These are phyloP conservation scores for Mesorhabditis belari DNA, from an alignment of 2,888 invertebrate genomes.

Conservation along the genomic window DNA sequence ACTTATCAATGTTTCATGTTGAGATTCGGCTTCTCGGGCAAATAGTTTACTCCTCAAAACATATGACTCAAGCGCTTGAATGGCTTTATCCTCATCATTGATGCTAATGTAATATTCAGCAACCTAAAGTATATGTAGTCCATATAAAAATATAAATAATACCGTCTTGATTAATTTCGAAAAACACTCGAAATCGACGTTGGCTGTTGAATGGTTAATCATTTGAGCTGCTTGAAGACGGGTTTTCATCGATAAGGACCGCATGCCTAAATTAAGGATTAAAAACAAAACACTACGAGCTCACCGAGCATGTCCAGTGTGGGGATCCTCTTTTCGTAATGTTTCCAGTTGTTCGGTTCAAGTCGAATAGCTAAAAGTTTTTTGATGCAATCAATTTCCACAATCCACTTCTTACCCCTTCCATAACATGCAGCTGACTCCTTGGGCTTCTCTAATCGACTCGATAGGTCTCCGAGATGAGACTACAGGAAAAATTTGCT, in stretches of 20 bases:
- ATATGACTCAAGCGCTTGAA: constrained; percentile 39
- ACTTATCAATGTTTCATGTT: constrained; percentile 36
- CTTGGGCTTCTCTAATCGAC: constrained; percentile 29
- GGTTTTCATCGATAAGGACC: constrained; percentile 41
- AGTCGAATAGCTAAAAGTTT: constrained; percentile 37
- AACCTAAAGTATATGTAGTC: constrained; percentile 15
- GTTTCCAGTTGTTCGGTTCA: constrained; percentile 36
- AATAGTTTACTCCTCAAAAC: constrained; percentile 41
- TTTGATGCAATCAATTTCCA: no score
- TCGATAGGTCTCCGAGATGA: constrained; percentile 40
- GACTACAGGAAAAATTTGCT: no score
- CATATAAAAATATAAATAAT: constrained; percentile 2
- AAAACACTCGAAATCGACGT: constrained; percentile 42
- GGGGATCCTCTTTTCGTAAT: constrained; percentile 46
- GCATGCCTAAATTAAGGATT: no score
- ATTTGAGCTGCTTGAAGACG: constrained; percentile 34
- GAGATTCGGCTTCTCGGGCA: constrained; percentile 16
- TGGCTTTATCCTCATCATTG: constrained; percentile 45
- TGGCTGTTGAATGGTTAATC: constrained; percentile 23
- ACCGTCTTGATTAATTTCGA: constrained; percentile 36
- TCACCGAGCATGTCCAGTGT: constrained; percentile 29
- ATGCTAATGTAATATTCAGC: constrained; percentile 43
- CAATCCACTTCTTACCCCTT: constrained; percentile 31
- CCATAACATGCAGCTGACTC: constrained; percentile 47
- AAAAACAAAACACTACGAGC: no score